Evolutionary conservation across 2,113 vertebrate genomes (phyloP).

Genomic region (Stomatorhinus ivindoensis): DNA sequence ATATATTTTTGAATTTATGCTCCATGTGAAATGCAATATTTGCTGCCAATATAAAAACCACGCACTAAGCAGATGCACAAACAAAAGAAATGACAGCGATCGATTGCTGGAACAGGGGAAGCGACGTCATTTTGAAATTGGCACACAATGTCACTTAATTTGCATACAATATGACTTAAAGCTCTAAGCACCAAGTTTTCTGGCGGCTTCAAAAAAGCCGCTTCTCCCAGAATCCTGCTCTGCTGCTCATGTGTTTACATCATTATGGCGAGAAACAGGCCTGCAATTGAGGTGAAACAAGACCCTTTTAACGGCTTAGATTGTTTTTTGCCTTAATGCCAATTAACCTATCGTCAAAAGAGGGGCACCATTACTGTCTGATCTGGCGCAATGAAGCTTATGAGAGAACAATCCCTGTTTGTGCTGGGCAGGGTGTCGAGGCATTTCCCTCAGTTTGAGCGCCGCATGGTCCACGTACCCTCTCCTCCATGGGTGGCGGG

Average conservation of each 20-base stretch:
- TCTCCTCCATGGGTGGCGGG: neutral
- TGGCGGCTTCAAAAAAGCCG: neutral
- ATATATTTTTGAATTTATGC: constrained; percentile 15
- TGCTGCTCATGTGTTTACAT: neutral
- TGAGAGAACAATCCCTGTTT: neutral
- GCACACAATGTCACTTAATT: neutral
- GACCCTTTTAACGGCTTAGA: neutral
- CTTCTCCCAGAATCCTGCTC: neutral
- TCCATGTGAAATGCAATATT: neutral
- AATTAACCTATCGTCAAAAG: neutral
- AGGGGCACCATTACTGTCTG: neutral
- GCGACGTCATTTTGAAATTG: neutral
- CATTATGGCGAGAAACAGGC: neutral
- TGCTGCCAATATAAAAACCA: neutral
- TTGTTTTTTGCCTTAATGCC: neutral
- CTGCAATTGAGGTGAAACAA: neutral
- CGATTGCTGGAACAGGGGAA: neutral
- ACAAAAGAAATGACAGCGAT: neutral
- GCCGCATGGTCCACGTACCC: neutral
- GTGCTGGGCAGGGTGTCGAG: neutral
- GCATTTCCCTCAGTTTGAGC: neutral
- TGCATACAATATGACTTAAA: neutral
- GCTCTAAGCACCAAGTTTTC: neutral
- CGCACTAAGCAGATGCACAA: neutral
- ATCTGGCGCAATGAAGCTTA: neutral